Conservation (phyloP, 1,140 invertebrate species). For the Leptinotarsa texana region DNA sequence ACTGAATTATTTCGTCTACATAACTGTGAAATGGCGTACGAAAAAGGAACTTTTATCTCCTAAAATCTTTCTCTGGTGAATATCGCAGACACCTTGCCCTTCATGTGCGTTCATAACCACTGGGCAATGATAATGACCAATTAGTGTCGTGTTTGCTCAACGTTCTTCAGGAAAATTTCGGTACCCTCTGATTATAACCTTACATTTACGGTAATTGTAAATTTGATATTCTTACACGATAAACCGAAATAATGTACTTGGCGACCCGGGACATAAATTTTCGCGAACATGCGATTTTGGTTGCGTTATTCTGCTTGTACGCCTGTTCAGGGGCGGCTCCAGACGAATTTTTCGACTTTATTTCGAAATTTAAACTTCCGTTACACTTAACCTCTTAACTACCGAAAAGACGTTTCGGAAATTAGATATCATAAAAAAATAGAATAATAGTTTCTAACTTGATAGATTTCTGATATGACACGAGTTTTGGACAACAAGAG, state of each 20-base stretch:
- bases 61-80: not conserved
- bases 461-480: no score
- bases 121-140: not conserved
- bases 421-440: no score
- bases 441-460: no score
- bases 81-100: not conserved
- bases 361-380: no score
- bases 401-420: no score
- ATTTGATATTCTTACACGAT: not conserved
- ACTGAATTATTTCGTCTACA: no score
- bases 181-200: not conserved
- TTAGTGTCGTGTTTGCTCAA: constrained; percentile 3
- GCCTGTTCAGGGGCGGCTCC: not conserved
- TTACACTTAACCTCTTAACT: no score
- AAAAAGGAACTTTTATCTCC: not conserved
- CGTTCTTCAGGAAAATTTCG: not conserved
- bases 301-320: not conserved
- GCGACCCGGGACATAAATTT: not conserved
- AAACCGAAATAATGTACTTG: not conserved
- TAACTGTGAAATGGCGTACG: not conserved
- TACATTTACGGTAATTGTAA: not conserved
- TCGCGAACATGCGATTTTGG: not conserved
- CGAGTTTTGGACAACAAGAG: no score
- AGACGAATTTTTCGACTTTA: no score
- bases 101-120: not conserved